Conservation (phyloP, 2,797 vertebrate genomes). For the Euphonia xanthogaster region DNA sequence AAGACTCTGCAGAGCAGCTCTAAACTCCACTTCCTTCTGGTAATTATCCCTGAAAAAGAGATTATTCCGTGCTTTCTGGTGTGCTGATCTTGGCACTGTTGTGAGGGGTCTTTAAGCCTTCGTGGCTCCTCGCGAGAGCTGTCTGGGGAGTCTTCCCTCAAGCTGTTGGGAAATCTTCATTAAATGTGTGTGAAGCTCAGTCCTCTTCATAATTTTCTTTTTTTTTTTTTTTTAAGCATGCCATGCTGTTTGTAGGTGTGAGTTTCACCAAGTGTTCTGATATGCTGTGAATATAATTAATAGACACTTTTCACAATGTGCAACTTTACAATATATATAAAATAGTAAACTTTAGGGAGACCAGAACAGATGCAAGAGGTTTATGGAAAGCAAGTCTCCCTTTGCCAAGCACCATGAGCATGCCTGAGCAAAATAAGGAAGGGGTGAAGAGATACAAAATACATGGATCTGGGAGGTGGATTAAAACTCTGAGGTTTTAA, state of each 20-base stretch:
- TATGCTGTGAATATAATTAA: background rate
- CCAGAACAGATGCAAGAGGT: background rate
- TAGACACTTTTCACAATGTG: rapidly evolving
- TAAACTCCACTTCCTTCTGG: background rate
- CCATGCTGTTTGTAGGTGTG: background rate
- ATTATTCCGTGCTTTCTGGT: background rate
- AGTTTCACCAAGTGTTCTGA: background rate
- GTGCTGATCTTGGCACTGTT: background rate
- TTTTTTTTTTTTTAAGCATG: background rate
- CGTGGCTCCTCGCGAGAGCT: rapidly evolving
- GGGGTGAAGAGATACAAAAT: background rate
- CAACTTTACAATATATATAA: background rate
- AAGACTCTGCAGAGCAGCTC: background rate
- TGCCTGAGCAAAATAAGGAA: background rate
- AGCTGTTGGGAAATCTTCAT: background rate
- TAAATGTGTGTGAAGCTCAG: background rate
- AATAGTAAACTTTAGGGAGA: background rate
- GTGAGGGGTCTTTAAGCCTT: background rate
- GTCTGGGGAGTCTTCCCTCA: background rate
- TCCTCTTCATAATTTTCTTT: rapidly evolving
- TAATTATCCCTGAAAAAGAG: background rate
- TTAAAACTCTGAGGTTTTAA: background rate
- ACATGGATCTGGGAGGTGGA: background rate
- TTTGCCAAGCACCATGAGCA: background rate
- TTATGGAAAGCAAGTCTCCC: background rate